These are phyloP conservation scores for Epinephelus lanceolatus DNA, from an alignment of 2,113 vertebrate genomes.

Conservation along the genomic window DNA sequence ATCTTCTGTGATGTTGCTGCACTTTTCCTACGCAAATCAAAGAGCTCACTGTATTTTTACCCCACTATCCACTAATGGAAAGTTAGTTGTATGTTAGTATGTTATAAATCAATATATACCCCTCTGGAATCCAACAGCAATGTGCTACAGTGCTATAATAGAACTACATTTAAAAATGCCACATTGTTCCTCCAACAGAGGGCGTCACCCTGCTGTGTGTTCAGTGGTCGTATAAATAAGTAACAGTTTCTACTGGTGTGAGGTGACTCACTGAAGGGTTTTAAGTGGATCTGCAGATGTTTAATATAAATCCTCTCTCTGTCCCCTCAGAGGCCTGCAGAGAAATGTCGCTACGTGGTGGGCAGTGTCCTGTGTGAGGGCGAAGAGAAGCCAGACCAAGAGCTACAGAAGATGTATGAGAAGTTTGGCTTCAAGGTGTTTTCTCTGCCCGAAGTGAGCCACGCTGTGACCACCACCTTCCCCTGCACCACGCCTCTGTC, in stretches of 20 bases:
- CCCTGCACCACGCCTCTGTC: conserved; percentile 90
- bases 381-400: conserved; percentile 87
- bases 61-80: background rate
- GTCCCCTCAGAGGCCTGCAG: conserved; percentile 84
- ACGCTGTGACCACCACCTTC: conserved; percentile 93
- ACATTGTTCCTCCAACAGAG: background rate
- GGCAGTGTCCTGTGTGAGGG: conserved; percentile 95
- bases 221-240: background rate
- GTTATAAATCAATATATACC: too few relatives aligned
- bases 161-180: background rate
- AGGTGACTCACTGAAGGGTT: background rate
- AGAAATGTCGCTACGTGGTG: conserved; percentile 91
- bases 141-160: background rate
- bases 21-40: background rate
- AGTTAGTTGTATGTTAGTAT: too few relatives aligned
- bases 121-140: background rate
- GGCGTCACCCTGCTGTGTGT: background rate
- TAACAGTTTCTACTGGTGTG: background rate
- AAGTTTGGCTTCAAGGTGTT: conserved; percentile 94
- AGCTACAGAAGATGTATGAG: conserved; percentile 90
- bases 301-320: background rate
- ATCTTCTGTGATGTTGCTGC: background rate
- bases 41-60: background rate
- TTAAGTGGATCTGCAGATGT: conserved; percentile 1
- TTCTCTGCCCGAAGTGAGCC: conserved; percentile 93